These are phyloP conservation scores for Zosterops borbonicus DNA, from an alignment of 2,113 vertebrate genomes.

Conservation along the genomic window DNA sequence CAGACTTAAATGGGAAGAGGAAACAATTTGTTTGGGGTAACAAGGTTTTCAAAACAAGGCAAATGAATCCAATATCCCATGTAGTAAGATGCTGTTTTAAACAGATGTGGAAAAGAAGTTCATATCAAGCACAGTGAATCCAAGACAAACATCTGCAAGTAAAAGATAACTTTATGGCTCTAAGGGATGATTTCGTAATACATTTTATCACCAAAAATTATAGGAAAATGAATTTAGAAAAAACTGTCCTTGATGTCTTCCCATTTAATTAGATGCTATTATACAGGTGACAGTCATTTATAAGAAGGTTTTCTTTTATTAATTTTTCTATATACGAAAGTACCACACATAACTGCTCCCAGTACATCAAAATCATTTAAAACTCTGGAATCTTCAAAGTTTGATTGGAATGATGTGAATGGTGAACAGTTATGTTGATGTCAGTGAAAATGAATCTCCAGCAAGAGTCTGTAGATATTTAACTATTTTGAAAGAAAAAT, in stretches of 20 bases:
- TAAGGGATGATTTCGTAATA: neutral
- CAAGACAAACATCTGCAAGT: neutral
- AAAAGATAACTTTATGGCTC: neutral
- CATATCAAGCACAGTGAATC: neutral
- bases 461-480: neutral
- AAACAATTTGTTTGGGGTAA: neutral
- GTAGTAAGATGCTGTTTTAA: neutral
- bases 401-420: neutral
- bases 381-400: neutral
- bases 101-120: neutral
- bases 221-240: neutral
- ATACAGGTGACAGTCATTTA: neutral
- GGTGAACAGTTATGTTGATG: neutral
- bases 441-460: neutral
- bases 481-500: neutral
- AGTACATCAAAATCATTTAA: neutral
- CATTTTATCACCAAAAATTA: neutral
- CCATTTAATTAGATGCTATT: neutral
- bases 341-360: neutral
- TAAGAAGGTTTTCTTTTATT: neutral
- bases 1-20: neutral
- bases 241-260: neutral
- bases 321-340: neutral
- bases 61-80: neutral
- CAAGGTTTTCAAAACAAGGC: neutral